A percentile compares a stretch with the other conserved stretches of the same genome.
phyloP scores from a whole-genome alignment of 2,888 invertebrate species.

The Xestia ashworthii region DNA sequence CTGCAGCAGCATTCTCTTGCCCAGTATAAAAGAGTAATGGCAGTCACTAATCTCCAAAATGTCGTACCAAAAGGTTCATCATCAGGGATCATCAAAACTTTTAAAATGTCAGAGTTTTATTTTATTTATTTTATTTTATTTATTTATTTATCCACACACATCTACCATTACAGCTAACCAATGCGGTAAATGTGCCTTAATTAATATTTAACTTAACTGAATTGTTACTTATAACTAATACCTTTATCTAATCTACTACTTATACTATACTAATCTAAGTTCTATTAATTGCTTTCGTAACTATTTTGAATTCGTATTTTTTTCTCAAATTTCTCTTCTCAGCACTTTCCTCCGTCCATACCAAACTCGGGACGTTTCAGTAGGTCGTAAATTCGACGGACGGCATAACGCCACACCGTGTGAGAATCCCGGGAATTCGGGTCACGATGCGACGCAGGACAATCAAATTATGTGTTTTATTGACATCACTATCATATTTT shows the following conservation, averaged over 20 bases:
- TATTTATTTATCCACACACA: too few relatives aligned
- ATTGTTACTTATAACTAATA: too few relatives aligned
- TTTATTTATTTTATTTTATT: too few relatives aligned
- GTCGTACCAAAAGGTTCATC: not conserved
- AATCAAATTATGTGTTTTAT: constrained; percentile 70
- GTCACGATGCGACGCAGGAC: constrained; percentile 58
- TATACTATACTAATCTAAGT: too few relatives aligned
- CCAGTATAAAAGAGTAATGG: not conserved
- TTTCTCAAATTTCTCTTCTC: not conserved
- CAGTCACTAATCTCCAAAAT: not conserved
- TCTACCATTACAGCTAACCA: too few relatives aligned
- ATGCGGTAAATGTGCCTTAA: too few relatives aligned
- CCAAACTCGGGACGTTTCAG: constrained; percentile 27
- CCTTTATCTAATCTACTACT: too few relatives aligned
- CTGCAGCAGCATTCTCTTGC: not conserved
- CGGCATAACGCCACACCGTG: constrained; percentile 57
- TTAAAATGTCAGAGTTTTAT: too few relatives aligned
- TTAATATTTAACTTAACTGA: too few relatives aligned
- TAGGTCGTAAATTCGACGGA: constrained; percentile 46
- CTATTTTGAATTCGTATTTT: not conserved
- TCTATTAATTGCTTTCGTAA: too few relatives aligned
- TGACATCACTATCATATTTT: constrained; percentile 37
- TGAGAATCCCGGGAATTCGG: constrained; percentile 69
- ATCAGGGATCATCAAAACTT: too few relatives aligned
- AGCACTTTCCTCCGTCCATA: constrained; percentile 48